Percentiles rank a stretch among this genome's conserved stretches.
phyloP scores from a whole-genome alignment of 2,888 invertebrate species.

The Bombyx huttoni region DNA sequence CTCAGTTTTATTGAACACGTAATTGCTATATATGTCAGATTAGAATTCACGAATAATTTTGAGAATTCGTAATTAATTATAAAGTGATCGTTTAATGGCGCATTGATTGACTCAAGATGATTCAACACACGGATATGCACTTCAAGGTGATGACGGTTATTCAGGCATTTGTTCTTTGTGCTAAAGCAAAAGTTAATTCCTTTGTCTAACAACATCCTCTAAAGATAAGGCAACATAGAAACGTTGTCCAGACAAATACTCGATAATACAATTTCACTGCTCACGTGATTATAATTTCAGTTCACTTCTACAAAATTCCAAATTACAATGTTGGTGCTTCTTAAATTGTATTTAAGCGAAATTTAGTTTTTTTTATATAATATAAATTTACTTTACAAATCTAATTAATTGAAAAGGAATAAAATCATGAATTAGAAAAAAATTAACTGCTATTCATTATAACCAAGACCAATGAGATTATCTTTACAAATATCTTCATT shows the following conservation, averaged over 20 bases:
- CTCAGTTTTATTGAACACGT: not conserved
- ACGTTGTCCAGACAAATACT: not conserved
- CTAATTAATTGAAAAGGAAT: too few species aligned
- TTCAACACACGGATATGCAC: slow-evolving; percentile 23
- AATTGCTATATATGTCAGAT: not conserved
- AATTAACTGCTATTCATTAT: too few species aligned
- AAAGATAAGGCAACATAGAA: slow-evolving; percentile 7
- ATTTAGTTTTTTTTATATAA: too few species aligned
- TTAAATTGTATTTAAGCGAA: not conserved
- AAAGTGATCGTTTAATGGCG: not conserved
- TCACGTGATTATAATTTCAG: not conserved
- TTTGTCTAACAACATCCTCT: slow-evolving; percentile 17
- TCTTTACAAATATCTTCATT: too few species aligned
- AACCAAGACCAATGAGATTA: too few species aligned
- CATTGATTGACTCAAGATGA: slow-evolving; percentile 7
- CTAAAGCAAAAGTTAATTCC: slow-evolving; percentile 5
- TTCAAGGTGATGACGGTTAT: slow-evolving; percentile 13
- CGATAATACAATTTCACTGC: not conserved
- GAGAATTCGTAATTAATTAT: not conserved
- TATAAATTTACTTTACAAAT: too few species aligned
- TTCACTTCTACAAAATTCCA: not conserved
- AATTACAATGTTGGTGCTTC: not conserved
- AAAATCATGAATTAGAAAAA: too few species aligned
- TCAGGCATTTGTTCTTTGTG: slow-evolving; percentile 10
- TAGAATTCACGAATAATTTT: not conserved